Base-by-base conservation (phyloP, 2,888 invertebrate species). In the Amorpha juglandis region DNA sequence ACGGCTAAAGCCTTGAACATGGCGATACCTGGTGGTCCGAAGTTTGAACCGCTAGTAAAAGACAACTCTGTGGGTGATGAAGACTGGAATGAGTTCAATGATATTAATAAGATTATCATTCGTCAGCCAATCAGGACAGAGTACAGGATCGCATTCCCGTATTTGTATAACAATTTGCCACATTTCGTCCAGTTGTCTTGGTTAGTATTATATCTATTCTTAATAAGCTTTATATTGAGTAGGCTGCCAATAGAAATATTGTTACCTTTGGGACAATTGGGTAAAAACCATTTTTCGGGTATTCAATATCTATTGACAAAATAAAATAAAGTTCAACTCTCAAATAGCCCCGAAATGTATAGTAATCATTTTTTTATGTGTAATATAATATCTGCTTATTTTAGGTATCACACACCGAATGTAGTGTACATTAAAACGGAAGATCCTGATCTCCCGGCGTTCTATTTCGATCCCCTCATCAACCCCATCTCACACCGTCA, bases 71-170 rank as follows among this genome's bases (percentile, higher is more conserved):
- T 98, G 64, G 98, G 98, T 1, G 99, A 99, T 93, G 99, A 99
- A 92, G 99, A 99, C 88, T 99, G 99, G 99, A 99, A 99, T 92
- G 99, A 99, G 92, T 99, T 99, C 83, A 99, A 99, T 93, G 99
- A 99, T 83, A 99, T 99, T 76, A 99, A 99, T 89, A 99, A 99
- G 93, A 99, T 99, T 79, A 99, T 99, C 72, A 99, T 99, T 77
- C 95, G 99, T 9, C 99, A 99, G 83, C 99, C 99, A 3, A 98
- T 99, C 74, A 95, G 99, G 71, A 99, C 99, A 0, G 99, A 99
- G 89, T 99, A 99, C 88, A 95, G 99, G 75, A 99, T 99, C 83
- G 99, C 99, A 0, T 99, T 99, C 90, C 99, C 99, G 0, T 99
- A 99, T 89, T 94, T 99, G 76, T 99, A 99, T 94, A 99, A 99